Evolutionary conservation across 1,140 invertebrate species (phyloP).

Genomic region (Drosophila quadrilineata): DNA sequence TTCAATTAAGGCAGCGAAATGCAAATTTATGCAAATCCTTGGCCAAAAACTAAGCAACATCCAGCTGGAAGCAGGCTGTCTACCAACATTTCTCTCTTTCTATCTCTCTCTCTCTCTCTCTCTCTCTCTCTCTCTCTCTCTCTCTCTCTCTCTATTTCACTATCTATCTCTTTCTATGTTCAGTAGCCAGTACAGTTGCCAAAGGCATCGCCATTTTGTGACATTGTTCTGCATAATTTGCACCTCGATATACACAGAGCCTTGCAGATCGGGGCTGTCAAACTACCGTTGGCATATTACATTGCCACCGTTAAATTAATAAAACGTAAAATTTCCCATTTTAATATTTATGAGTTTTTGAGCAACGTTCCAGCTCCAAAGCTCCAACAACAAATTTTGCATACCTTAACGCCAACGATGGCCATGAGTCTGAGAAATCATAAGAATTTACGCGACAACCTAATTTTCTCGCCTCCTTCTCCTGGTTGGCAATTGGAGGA

Average conservation of each 20-base stretch:
- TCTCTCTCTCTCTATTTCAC: no score
- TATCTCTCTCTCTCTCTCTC: no score
- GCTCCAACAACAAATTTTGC: constrained; percentile 27
- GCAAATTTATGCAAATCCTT: constrained; percentile 76
- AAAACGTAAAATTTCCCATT: constrained; percentile 70
- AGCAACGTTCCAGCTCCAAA: neutral
- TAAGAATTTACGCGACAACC: constrained; percentile 17
- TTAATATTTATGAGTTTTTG: constrained; percentile 72
- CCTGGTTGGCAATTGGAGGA: no score
- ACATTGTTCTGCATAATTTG: constrained; percentile 71
- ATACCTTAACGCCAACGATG: constrained; percentile 19
- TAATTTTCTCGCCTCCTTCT: constrained; percentile 12
- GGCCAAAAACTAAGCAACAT: constrained; percentile 68
- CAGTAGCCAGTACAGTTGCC: constrained; percentile 24
- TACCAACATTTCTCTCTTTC: constrained; percentile 4
- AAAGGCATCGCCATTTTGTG: constrained; percentile 52
- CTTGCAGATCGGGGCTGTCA: constrained; percentile 42
- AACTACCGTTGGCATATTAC: constrained; percentile 52
- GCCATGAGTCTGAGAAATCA: constrained; percentile 24
- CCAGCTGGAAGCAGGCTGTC: constrained; percentile 8
- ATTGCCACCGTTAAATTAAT: constrained; percentile 73
- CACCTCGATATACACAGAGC: constrained; percentile 58
- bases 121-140: no score
- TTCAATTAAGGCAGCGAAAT: constrained; percentile 66
- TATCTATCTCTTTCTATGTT: no score